Percentiles rank a stretch among this genome's conserved stretches.
phyloP scores from a whole-genome alignment of 2,113 vertebrate genomes.

The Trogon melanurus region DNA sequence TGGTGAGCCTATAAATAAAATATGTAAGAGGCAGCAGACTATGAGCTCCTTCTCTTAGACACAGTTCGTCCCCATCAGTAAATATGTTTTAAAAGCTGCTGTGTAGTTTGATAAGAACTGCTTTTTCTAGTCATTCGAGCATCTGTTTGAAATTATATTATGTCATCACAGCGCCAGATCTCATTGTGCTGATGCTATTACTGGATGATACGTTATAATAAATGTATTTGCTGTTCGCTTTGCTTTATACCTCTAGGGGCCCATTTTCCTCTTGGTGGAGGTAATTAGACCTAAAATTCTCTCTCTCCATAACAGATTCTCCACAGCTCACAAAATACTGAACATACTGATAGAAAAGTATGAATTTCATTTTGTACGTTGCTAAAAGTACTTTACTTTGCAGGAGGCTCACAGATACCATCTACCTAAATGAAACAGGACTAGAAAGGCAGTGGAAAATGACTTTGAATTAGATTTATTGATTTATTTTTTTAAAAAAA shows the following conservation, averaged over 20 bases:
- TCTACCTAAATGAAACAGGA: background rate
- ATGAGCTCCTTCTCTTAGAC: background rate
- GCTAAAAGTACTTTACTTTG: background rate
- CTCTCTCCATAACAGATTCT: background rate
- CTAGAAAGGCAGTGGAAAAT: background rate
- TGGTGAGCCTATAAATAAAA: slow-evolving; percentile 39
- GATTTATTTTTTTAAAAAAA: background rate
- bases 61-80: background rate
- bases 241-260: background rate
- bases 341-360: background rate
- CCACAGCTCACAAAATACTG: background rate
- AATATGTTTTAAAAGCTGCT: background rate
- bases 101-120: background rate
- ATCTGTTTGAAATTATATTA: background rate
- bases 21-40: background rate
- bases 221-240: background rate
- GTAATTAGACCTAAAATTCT: slow-evolving; percentile 34
- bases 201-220: background rate
- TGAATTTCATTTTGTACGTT: background rate
- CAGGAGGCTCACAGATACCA: background rate
- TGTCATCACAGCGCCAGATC: background rate
- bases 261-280: background rate
- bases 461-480: background rate
- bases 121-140: background rate
- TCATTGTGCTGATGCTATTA: background rate